These are phyloP conservation scores for Falco columbarius DNA, from an alignment of 2,797 vertebrate genomes.

Conservation along the genomic window DNA sequence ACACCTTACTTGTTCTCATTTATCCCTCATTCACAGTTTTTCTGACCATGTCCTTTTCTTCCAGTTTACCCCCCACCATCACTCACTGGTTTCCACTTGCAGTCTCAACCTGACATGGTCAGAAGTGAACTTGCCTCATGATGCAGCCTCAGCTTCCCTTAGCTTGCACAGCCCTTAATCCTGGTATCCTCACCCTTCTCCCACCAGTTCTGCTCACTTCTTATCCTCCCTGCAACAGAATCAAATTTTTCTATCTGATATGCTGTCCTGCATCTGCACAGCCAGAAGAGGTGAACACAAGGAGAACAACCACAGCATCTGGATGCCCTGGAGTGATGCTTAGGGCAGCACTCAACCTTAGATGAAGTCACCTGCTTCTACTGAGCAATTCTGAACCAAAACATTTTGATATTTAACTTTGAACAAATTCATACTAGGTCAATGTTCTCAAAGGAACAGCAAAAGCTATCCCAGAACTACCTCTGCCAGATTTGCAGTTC, in stretches of 20 bases:
- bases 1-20: neutral
- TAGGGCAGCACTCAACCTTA: neutral
- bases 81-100: neutral
- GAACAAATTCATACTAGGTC: neutral
- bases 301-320: neutral
- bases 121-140: neutral
- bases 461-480: neutral
- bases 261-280: neutral
- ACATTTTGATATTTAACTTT: neutral
- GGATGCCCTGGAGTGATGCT: neutral
- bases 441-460: neutral
- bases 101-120: neutral
- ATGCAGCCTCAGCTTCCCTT: neutral
- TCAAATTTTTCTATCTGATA: neutral
- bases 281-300: neutral
- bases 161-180: neutral
- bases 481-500: neutral
- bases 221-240: neutral
- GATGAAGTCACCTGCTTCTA: neutral
- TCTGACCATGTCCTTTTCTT: neutral
- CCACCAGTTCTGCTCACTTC: neutral
- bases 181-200: neutral
- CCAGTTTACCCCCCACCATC: neutral
- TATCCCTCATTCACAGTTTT: neutral
- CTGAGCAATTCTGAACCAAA: neutral